Percentiles rank a stretch among this genome's conserved stretches.
Conservation (phyloP, 2,888 invertebrate genomes). For the Cosmia pyralina region DNA sequence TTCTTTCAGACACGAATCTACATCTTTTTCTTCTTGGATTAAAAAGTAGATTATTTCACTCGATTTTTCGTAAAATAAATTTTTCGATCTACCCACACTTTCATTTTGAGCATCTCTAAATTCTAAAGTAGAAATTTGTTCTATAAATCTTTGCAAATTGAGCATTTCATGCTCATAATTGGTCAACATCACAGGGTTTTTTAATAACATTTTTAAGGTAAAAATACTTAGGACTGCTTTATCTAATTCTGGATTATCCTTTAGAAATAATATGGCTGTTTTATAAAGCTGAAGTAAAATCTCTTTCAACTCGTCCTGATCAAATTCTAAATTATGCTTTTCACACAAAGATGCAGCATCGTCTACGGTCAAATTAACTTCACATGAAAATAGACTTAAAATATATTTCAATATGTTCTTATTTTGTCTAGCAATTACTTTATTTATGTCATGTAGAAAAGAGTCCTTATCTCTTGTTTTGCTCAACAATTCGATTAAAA, state of each 20-base stretch:
- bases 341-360: conserved; percentile 70
- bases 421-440: conserved; percentile 64
- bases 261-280: conserved; percentile 72
- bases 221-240: conserved; percentile 75
- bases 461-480: conserved; percentile 61
- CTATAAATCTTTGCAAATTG: conserved; percentile 68
- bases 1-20: conserved; percentile 57
- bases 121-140: conserved; percentile 66
- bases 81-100: conserved; percentile 79
- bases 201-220: conserved; percentile 71
- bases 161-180: conserved; percentile 75
- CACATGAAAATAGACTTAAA: conserved; percentile 72
- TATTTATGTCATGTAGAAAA: conserved; percentile 34
- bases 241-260: conserved; percentile 70
- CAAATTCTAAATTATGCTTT: conserved; percentile 61
- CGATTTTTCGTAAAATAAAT: conserved; percentile 80
- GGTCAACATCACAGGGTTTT: conserved; percentile 61
- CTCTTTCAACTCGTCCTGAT: conserved; percentile 63
- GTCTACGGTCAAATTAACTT: conserved; percentile 69
- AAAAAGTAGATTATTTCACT: conserved; percentile 76
- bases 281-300: conserved; percentile 74
- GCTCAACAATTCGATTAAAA: conserved; percentile 70
- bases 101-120: conserved; percentile 67
- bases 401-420: conserved; percentile 75
- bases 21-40: conserved; percentile 61